Evolutionary conservation across 2,888 invertebrate species (phyloP).

Genomic region (Homarus gammarus): DNA sequence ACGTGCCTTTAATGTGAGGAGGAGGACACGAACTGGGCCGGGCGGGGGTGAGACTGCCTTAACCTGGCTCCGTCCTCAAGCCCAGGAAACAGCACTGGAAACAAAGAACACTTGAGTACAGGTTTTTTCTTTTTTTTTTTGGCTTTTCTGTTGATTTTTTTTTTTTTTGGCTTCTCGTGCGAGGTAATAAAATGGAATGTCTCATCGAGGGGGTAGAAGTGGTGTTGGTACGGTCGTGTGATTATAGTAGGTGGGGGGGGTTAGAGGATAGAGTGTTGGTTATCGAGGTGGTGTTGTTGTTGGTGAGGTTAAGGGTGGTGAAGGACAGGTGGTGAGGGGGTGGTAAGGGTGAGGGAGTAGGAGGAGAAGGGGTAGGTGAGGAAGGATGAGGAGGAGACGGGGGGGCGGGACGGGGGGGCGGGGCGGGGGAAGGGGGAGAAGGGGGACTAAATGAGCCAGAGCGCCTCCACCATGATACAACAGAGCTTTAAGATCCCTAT

Average conservation of each 20-base stretch:
- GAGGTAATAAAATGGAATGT: slow-evolving; percentile 21
- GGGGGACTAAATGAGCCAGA: slow-evolving; percentile 12
- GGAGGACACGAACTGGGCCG: slow-evolving; percentile 57
- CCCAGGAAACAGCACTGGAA: slow-evolving; percentile 33
- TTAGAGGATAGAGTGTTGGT: not conserved
- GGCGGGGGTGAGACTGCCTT: slow-evolving; percentile 23
- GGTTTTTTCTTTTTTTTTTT: too few species aligned
- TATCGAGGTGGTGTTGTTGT: not conserved
- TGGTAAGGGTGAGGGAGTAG: not conserved
- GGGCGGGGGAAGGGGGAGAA: not conserved
- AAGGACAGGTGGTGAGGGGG: not conserved
- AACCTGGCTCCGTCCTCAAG: slow-evolving; percentile 2
- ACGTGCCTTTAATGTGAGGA: slow-evolving; percentile 63
- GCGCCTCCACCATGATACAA: not conserved
- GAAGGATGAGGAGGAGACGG: not conserved
- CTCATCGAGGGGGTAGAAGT: not conserved
- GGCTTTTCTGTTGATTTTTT: too few species aligned
- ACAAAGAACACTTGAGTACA: slow-evolving; percentile 28
- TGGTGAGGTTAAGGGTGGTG: not conserved
- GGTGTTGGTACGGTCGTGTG: slow-evolving; percentile 33
- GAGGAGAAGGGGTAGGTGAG: not conserved
- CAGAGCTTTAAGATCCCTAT: slow-evolving; percentile 23
- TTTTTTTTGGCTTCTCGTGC: too few species aligned
- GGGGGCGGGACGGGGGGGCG: not conserved
- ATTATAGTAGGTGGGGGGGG: not conserved